Base-by-base conservation (phyloP, 2,113 vertebrate genomes). In the Xiphophorus hellerii region DNA sequence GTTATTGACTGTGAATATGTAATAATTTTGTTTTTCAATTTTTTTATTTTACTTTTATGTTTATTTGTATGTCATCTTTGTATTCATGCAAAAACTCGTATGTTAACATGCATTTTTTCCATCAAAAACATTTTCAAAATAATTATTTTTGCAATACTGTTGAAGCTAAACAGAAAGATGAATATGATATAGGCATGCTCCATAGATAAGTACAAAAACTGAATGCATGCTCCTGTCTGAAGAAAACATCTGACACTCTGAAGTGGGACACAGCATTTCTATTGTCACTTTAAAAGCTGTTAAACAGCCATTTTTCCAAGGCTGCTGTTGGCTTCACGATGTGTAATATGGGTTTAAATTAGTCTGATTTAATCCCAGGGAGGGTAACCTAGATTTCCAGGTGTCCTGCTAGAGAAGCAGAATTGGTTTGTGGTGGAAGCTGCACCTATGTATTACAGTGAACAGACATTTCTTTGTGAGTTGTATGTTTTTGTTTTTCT, bases 321-420 rank as follows among this genome's bases (percentile, higher is more conserved):
- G 86, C 77, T 80, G 77, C 82, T 78, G 71, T 54, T 48, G 76
- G 82, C 81, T 72, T 83, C 72, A 84, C 77, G 81, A 69, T 62
- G 65, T 86, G 80, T 84, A 79, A 87, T 82, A 72, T 81, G 82
- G 87, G 89, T 83, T 74, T 84, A 66, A 81, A 84, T 81, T 65
- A 62, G 71, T 89, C 88, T 88, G 82, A 84, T 63, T 44, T 62
- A 2, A 35, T 86, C 83, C 85, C 84, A 83, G 64, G 80, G 88
- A 89, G 77, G 78, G 37, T 69, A 86, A 81, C 87, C 86, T 69
- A 87, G 33, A 83, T 92, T 89, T 84, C 78, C 80, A 88, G 82
- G 80, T 86, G 87, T 69, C 72, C 79, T 74, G 54, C 82, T 68
- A 85, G 76, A 76, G 69, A 62, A 74, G 62, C 27, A 73, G 68